A percentile compares a stretch with the other conserved stretches of the same genome.
Evolutionary conservation across 2,113 vertebrate species (phyloP).

Genomic region (Melanotaenia duboulayi): DNA sequence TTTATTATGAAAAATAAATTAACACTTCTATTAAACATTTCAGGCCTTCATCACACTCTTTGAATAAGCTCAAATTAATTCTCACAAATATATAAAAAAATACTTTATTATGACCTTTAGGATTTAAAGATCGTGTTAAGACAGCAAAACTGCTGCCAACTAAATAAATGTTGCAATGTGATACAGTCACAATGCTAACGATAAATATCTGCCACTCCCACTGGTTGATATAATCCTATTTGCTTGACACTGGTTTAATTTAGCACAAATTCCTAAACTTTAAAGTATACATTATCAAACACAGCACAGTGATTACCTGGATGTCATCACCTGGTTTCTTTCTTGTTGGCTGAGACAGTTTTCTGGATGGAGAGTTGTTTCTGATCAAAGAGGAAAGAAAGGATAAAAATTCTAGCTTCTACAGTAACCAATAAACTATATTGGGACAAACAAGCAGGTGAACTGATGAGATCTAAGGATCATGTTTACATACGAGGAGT

Average conservation of each 20-base stretch:
- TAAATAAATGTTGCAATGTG: no score
- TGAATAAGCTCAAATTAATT: no score
- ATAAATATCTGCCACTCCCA: no score
- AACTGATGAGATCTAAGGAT: neutral
- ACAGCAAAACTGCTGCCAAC: no score
- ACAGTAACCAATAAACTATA: neutral
- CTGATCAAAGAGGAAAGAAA: conserved; percentile 33
- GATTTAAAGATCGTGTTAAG: no score
- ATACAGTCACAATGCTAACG: no score
- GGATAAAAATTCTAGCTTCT: neutral
- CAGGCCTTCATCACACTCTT: no score
- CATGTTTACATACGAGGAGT: conserved; percentile 72
- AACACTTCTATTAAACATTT: no score
- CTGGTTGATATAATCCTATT: no score
- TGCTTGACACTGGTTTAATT: neutral
- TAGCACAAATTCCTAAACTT: neutral
- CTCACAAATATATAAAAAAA: no score
- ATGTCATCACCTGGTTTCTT: conserved; percentile 74
- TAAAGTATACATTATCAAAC: conserved; percentile 10
- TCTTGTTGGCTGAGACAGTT: conserved; percentile 65
- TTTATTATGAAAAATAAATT: no score
- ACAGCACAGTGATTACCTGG: conserved; percentile 59
- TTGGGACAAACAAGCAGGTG: neutral
- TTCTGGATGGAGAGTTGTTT: conserved; percentile 67
- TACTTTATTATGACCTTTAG: no score